Evolutionary conservation across 2,888 invertebrate species (phyloP), one percentile per base, ranked within the genome.

Genomic region (Philereme vetulata): DNA sequence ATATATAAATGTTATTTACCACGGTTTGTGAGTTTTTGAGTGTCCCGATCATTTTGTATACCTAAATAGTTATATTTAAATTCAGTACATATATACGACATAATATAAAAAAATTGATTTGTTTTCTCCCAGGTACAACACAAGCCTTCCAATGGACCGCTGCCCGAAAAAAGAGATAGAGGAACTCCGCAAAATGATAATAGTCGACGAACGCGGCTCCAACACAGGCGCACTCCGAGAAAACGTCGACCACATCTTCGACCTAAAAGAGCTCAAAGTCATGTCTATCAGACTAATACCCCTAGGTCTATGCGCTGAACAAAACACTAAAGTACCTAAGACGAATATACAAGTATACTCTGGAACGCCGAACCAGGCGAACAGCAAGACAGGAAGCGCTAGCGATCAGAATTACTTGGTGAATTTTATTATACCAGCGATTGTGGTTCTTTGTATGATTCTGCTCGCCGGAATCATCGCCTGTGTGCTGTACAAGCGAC

Each of bases 361-460:
- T 0, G 83, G 82, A 0, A 55, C 76, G 0, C 68, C 82, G 0
- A 86, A 84, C 55, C 64, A 76, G 4, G 84, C 84, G 45, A 85
- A 85, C 42, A 78, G 71, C 33, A 88, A 86, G 59, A 77, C 87
- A 0, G 82, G 82, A 8, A 81, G 76, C 45, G 78, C 77, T 0
- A 77, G 72, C 0, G 82, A 82, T 43, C 80, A 78, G 45, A 76
- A 68, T 10, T 95, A 96, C 72, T 82, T 96, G 69, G 93, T 96
- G 52, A 98, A 98, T 7, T 97, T 97, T 68, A 95, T 98, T 44
- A 94, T 98, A 60, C 98, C 99, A 0, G 96, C 97, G 0, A 94
- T 97, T 9, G 96, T 98, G 36, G 97, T 98, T 61, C 94, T 97
- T 0, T 94, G 96, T 21, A 98, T 99, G 96, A 93, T 98, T 43